phyloP scores from a whole-genome alignment of 2,888 invertebrate genomes.

The Mesodorylaimus sp. region DNA sequence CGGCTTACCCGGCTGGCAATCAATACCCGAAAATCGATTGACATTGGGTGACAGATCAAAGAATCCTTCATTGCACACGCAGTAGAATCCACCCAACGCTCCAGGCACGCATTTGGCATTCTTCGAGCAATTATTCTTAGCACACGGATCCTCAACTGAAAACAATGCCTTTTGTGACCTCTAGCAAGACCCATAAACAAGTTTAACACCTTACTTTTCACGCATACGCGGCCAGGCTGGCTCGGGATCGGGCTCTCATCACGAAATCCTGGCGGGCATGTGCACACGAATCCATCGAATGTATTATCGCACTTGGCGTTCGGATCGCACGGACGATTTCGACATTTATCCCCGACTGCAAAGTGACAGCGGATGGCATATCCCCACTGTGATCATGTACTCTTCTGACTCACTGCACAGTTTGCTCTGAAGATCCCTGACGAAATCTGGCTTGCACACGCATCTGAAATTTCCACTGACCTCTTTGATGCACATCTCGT shows the following conservation, averaged over 20 bases:
- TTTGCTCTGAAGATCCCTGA: constrained; percentile 23
- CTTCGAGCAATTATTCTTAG: constrained; percentile 18
- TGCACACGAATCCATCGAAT: constrained; percentile 10
- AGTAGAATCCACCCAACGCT: background rate
- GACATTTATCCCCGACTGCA: constrained; percentile 25
- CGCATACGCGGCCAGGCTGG: constrained; percentile 21
- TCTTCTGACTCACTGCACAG: constrained; percentile 21
- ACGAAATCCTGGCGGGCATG: constrained; percentile 16
- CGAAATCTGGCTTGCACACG: constrained; percentile 22
- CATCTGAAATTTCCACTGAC: constrained; percentile 21
- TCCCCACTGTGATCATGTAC: background rate
- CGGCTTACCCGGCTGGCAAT: constrained; percentile 9
- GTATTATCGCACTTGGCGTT: constrained; percentile 25
- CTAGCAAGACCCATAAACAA: background rate
- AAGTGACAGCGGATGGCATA: too few species aligned
- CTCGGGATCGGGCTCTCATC: constrained; percentile 17
- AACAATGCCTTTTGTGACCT: too few species aligned
- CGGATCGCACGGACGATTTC: constrained; percentile 15
- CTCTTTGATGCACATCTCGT: constrained; percentile 24
- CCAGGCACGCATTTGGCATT: constrained; percentile 22
- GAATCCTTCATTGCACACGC: constrained; percentile 22
- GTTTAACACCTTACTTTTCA: constrained; percentile 13
- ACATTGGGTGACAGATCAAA: constrained; percentile 27
- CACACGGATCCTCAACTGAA: constrained; percentile 1
- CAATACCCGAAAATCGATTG: constrained; percentile 14